Conservation (phyloP, 1,140 invertebrate species). For the Stratiolaelaps scimitus region DNA sequence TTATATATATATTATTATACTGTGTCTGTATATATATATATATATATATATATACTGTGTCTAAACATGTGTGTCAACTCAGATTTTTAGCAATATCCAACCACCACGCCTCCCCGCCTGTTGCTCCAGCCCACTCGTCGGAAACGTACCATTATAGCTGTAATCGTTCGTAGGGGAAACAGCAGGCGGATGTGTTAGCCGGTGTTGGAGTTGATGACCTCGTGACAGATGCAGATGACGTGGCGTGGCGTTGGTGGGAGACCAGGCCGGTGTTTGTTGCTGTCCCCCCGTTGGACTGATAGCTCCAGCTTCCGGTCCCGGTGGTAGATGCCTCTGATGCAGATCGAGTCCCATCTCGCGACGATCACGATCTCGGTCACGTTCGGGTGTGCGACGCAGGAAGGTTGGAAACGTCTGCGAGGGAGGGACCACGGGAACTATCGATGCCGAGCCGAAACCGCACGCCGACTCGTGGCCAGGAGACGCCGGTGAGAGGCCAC, state of each 20-base stretch:
- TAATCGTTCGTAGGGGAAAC: conserved; percentile 27
- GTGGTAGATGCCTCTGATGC: conserved; percentile 10
- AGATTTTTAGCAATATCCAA: neutral
- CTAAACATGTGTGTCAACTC: neutral
- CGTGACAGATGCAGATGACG: neutral
- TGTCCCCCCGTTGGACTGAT: neutral
- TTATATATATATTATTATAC: neutral
- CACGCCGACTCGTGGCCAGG: too few species aligned
- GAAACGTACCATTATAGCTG: conserved; percentile 7
- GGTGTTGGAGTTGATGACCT: too few species aligned
- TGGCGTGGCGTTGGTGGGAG: neutral
- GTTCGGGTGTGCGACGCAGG: conserved; percentile 7
- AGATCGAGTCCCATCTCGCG: neutral
- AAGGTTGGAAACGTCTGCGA: conserved; percentile 2
- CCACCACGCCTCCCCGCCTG: neutral
- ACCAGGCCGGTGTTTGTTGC: neutral
- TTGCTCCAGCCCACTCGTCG: neutral
- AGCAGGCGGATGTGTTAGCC: neutral
- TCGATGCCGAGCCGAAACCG: too few species aligned
- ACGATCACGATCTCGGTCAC: conserved; percentile 7
- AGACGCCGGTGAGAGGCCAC: too few species aligned
- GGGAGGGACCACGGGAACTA: neutral
- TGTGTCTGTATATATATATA: neutral
- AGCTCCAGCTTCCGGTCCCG: neutral
- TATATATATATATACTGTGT: neutral